phyloP scores from a whole-genome alignment of 2,888 invertebrate genomes.

The Trisateles emortualis region DNA sequence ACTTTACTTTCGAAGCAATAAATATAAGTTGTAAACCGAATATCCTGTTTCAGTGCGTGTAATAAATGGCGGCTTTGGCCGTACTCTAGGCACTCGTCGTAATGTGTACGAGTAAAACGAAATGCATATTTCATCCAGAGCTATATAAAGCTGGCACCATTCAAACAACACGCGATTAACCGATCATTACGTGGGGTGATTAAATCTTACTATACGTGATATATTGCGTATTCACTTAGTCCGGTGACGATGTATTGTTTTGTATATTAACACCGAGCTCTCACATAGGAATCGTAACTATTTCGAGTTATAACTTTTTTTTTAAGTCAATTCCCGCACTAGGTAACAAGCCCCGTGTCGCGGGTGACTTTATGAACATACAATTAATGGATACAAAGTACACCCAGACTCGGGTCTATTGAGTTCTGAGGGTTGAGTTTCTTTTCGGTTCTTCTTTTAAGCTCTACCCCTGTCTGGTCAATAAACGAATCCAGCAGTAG shows the following conservation, averaged over 20 bases:
- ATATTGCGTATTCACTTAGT: slow-evolving; percentile 25
- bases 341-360: too few species aligned
- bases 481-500: too few species aligned
- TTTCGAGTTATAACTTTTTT: too few species aligned
- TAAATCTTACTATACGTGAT: slow-evolving; percentile 42
- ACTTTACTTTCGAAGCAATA: slow-evolving; percentile 38
- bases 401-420: too few species aligned
- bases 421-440: too few species aligned
- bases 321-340: too few species aligned
- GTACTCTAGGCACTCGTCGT: slow-evolving; percentile 23
- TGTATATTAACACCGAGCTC: background rate
- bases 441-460: too few species aligned
- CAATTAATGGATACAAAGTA: too few species aligned
- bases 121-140: slow-evolving; percentile 45
- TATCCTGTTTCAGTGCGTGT: slow-evolving; percentile 25
- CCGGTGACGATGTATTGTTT: slow-evolving; percentile 24
- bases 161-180: slow-evolving; percentile 51
- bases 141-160: slow-evolving; percentile 51
- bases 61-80: slow-evolving; percentile 24
- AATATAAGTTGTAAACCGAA: slow-evolving; percentile 33
- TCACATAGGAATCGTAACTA: too few species aligned
- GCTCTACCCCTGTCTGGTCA: too few species aligned
- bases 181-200: slow-evolving; percentile 50
- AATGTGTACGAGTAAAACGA: slow-evolving; percentile 42
- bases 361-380: too few species aligned